Conservation (phyloP, 2,888 invertebrate genomes). For the Chymomyza amoena region DNA sequence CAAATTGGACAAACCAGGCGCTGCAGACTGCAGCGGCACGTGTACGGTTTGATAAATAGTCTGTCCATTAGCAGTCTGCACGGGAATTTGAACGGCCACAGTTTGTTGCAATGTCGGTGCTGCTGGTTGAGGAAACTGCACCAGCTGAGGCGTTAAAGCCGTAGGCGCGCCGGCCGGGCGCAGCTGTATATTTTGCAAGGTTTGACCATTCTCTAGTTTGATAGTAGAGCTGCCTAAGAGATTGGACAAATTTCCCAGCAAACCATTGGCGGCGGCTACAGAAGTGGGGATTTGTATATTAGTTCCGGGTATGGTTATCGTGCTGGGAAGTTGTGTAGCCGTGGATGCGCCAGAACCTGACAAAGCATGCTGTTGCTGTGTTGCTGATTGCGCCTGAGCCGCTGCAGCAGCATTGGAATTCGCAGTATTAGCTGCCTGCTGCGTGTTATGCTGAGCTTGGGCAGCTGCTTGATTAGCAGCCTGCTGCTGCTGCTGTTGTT, state of each 20-base stretch:
- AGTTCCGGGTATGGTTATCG: constrained; percentile 78
- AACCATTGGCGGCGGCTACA: constrained; percentile 77
- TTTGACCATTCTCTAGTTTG: constrained; percentile 74
- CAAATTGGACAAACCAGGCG: constrained; percentile 81
- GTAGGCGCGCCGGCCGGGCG: constrained; percentile 79
- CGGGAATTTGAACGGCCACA: constrained; percentile 89
- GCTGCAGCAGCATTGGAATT: constrained; percentile 11
- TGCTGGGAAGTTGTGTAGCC: constrained; percentile 65
- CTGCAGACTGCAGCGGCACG: constrained; percentile 88
- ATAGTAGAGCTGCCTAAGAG: constrained; percentile 61
- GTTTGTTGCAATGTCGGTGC: constrained; percentile 80
- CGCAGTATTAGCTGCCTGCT: constrained; percentile 25
- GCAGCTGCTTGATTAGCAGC: constrained; percentile 24
- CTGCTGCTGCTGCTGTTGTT: constrained; percentile 36
- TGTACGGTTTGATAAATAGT: constrained; percentile 97
- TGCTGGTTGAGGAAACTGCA: constrained; percentile 76
- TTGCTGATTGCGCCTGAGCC: constrained; percentile 17
- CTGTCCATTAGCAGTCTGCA: constrained; percentile 83
- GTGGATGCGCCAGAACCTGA: constrained; percentile 22
- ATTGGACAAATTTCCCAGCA: constrained; percentile 73
- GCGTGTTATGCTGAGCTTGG: constrained; percentile 43
- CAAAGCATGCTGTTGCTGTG: constrained; percentile 11
- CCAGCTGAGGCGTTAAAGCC: constrained; percentile 73
- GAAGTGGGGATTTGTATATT: constrained; percentile 78
- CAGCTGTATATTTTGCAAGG: constrained; percentile 86